Percentiles rank a stretch among this genome's conserved stretches.
These are phyloP conservation scores for Erannis defoliaria DNA, from an alignment of 2,888 invertebrate genomes.

Conservation along the genomic window DNA sequence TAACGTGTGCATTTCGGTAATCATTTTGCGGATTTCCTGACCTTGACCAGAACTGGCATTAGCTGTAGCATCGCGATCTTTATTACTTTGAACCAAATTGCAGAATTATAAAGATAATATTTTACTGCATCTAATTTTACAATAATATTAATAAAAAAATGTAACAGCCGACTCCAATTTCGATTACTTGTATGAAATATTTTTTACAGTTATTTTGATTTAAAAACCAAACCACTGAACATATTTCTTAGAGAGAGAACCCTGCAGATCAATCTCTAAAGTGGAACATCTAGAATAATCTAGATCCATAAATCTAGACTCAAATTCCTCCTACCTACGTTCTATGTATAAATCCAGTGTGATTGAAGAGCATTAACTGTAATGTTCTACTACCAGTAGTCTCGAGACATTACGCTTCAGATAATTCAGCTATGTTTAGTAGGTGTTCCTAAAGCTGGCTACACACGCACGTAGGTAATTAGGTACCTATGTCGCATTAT, in stretches of 20 bases:
- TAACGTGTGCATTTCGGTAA: constrained; percentile 31
- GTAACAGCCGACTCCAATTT: too few species aligned
- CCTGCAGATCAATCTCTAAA: background rate
- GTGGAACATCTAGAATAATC: constrained; percentile 6
- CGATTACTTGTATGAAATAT: too few species aligned
- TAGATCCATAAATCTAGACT: constrained; percentile 17
- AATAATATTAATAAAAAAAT: too few species aligned
- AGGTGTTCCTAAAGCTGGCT: background rate
- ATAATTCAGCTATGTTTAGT: constrained; percentile 29
- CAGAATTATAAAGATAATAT: too few species aligned
- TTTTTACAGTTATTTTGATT: too few species aligned
- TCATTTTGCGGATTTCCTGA: constrained; percentile 35
- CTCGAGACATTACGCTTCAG: background rate
- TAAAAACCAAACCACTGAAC: too few species aligned
- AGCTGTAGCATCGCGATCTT: constrained; percentile 13
- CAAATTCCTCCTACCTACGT: constrained; percentile 16
- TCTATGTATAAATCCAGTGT: constrained; percentile 2
- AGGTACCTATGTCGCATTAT: too few species aligned
- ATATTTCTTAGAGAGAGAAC: too few species aligned
- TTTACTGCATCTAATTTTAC: background rate
- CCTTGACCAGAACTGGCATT: constrained; percentile 28
- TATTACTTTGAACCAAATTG: constrained; percentile 20
- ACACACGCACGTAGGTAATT: too few species aligned
- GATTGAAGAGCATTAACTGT: constrained; percentile 14
- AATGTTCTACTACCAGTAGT: constrained; percentile 13